phyloP scores from a whole-genome alignment of 2,797 vertebrate genomes.

The Tauraco hartlaubi region DNA sequence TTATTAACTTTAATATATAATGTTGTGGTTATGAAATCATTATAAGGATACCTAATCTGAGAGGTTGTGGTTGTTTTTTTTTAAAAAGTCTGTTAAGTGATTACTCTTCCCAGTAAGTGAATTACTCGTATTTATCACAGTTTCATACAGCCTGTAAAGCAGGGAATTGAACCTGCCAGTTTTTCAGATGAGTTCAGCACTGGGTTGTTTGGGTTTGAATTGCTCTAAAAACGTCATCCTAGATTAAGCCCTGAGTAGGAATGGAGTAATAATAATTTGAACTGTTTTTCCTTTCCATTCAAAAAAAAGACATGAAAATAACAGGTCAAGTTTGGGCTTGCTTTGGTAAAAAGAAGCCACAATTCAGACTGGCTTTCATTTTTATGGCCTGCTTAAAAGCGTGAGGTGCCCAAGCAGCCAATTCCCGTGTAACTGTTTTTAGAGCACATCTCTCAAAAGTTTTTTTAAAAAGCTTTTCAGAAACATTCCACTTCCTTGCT shows the following conservation, averaged over 20 bases:
- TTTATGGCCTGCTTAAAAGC: not conserved
- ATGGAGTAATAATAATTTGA: not conserved
- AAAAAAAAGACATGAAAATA: not conserved
- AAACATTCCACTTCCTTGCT: not conserved
- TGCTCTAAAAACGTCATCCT: not conserved
- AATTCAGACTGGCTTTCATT: not conserved
- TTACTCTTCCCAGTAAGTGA: not conserved
- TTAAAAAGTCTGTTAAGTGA: not conserved
- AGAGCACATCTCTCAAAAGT: not conserved
- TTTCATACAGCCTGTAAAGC: not conserved
- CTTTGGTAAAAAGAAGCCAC: not conserved
- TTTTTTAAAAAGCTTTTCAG: not conserved
- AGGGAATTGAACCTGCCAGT: not conserved
- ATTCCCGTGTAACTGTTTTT: not conserved
- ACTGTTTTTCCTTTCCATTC: not conserved
- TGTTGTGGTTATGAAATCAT: not conserved
- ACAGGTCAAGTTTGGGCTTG: not conserved
- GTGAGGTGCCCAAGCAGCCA: not conserved
- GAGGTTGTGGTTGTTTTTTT: rapidly evolving
- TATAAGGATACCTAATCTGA: not conserved
- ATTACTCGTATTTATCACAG: not conserved
- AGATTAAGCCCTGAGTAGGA: not conserved
- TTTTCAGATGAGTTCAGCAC: not conserved
- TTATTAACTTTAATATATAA: not conserved
- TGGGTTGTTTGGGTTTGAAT: not conserved